Evolutionary conservation across 2,113 vertebrate genomes (phyloP).

Genomic region (Pygathrix nemaeus): DNA sequence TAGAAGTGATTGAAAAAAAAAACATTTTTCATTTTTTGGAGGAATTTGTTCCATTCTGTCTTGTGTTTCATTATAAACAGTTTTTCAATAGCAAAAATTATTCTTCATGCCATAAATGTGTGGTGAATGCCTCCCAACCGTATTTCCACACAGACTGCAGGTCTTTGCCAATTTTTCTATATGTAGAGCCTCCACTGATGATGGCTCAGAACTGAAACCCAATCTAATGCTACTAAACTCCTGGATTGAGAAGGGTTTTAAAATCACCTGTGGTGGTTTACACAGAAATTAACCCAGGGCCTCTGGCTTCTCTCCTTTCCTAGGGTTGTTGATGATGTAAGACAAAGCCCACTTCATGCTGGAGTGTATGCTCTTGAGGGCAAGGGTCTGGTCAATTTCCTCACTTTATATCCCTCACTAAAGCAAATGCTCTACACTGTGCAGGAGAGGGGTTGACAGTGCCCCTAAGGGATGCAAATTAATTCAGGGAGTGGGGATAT

Average conservation of each 20-base stretch:
- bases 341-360: neutral
- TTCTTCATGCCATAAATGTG: slow-evolving; percentile 44
- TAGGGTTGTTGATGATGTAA: neutral
- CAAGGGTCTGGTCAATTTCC: neutral
- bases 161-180: slow-evolving; percentile 36
- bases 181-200: neutral
- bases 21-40: neutral
- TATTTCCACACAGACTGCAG: slow-evolving; percentile 33
- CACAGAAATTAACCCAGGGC: neutral
- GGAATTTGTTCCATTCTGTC: slow-evolving; percentile 74
- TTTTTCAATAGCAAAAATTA: slow-evolving; percentile 36
- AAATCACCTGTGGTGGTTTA: neutral
- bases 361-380: neutral
- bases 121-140: slow-evolving; percentile 42
- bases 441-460: neutral
- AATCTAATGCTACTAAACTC: neutral
- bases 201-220: slow-evolving; percentile 41
- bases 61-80: slow-evolving; percentile 72
- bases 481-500: neutral
- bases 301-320: slow-evolving; percentile 26
- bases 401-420: neutral
- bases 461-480: neutral
- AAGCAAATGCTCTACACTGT: neutral
- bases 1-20: slow-evolving; percentile 63
- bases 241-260: neutral